Conservation (phyloP, 2,888 invertebrate species). For the Apotomis betuletana region DNA sequence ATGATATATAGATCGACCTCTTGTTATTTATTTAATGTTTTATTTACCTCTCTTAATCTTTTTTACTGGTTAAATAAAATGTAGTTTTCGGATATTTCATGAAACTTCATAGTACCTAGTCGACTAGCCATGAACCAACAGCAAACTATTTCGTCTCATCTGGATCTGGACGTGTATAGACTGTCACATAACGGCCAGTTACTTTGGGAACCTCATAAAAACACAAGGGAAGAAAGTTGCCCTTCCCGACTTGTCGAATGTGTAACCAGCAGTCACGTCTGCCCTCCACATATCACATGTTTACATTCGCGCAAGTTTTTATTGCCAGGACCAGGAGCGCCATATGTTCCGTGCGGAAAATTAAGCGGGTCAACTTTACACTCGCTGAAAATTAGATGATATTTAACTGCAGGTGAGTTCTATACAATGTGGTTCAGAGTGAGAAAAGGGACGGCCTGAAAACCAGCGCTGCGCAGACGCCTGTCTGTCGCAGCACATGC, state of each 20-base stretch:
- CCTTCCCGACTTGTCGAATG: slow-evolving; percentile 3
- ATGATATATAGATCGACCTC: too few species aligned
- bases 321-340: slow-evolving; percentile 8
- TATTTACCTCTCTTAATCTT: too few species aligned
- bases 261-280: slow-evolving; percentile 9
- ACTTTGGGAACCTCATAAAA: slow-evolving; percentile 6
- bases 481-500: too few species aligned
- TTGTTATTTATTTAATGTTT: too few species aligned
- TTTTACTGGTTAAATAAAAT: too few species aligned
- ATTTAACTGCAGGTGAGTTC: not conserved
- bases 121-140: not conserved
- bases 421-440: too few species aligned
- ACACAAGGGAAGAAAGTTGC: not conserved
- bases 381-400: not conserved
- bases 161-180: not conserved
- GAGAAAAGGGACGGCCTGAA: too few species aligned
- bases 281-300: not conserved
- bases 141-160: not conserved
- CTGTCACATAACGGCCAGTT: not conserved
- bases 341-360: slow-evolving; percentile 11
- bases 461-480: too few species aligned
- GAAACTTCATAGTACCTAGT: not conserved
- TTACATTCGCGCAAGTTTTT: slow-evolving; percentile 9
- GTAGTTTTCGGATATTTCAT: not conserved
- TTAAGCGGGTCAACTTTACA: slow-evolving; percentile 18